These are phyloP conservation scores for Geopemphigus sp. DNA, from an alignment of 1,140 invertebrate genomes.

Conservation along the genomic window DNA sequence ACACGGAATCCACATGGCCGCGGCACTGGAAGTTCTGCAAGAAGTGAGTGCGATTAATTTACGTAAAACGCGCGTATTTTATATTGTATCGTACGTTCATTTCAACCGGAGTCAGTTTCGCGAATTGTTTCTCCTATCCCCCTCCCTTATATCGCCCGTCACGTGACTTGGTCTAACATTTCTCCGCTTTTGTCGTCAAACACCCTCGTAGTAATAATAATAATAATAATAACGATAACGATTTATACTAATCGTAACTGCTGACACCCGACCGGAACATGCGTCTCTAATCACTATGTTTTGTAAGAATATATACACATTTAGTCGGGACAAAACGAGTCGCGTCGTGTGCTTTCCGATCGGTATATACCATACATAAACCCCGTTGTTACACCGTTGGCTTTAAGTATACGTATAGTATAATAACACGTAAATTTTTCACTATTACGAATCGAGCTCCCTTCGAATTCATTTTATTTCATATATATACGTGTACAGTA, in stretches of 20 bases:
- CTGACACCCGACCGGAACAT: slow-evolving; percentile 10
- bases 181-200: no score
- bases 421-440: no score
- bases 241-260: not conserved
- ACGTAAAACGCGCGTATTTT: not conserved
- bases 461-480: no score
- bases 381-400: no score
- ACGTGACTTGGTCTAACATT: no score
- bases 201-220: no score
- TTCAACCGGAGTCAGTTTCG: not conserved
- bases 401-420: no score
- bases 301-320: slow-evolving; percentile 23
- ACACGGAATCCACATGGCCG: slow-evolving; percentile 6
- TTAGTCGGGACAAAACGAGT: slow-evolving; percentile 31
- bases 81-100: not conserved
- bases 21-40: slow-evolving; percentile 4
- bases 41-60: slow-evolving; percentile 34
- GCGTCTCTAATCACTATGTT: slow-evolving; percentile 3
- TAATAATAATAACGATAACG: no score
- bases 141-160: no score
- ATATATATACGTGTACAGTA: no score
- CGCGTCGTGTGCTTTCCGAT: slow-evolving; percentile 32
- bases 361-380: not conserved
- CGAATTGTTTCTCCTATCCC: not conserved
- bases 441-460: no score